Base-by-base conservation (phyloP, 2,797 vertebrate genomes). In the Microchirus variegatus region DNA sequence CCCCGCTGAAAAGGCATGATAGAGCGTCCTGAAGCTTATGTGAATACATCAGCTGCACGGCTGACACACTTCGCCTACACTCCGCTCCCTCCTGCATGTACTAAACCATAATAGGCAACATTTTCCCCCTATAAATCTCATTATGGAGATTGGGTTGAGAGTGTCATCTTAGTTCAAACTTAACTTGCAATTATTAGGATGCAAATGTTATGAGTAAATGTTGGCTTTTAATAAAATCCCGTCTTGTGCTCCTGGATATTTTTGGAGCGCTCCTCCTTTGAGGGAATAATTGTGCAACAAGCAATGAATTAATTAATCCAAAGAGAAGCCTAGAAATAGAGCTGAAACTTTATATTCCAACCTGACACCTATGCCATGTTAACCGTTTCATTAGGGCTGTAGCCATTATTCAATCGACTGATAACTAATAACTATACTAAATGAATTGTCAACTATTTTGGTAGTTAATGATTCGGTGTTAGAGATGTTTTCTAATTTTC, bases 171-270 rank as follows among this genome's bases (percentile, higher is more conserved):
- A 63, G 60, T 79, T 86, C 77, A 58, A 75, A 83, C 13, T 79
- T 85, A 85, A 89, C 85, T 76, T 18, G 53, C 80, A 69, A 75
- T 88, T 90, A 89, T 88, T 87, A 84, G 70, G 75, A 83, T 85
- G 84, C 80, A 83, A 88, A 88, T 89, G 80, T 88, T 83, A 75
- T 47, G 69, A 88, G 74, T 82, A 85, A 88, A 86, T 85, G 80
- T 86, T 88, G 82, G 81, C 78, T 89, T 90, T 91, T 84, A 85
- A 90, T 85, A 90, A 77, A 85, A 86, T 86, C 80, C 65, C 48
- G 63, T 67, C 71, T 81, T 52, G 44, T 76, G 83, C 83, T 82
- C 62, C 53, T 74, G 81, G 84, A 80, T 90, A 88, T 89, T 87
- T 88, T 84, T 83, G 77, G 71, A 86, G 63, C n/a, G 70, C 61